These are phyloP conservation scores for Caenorhabditis afra DNA, from an alignment of 2,888 invertebrate species.

Conservation along the genomic window DNA sequence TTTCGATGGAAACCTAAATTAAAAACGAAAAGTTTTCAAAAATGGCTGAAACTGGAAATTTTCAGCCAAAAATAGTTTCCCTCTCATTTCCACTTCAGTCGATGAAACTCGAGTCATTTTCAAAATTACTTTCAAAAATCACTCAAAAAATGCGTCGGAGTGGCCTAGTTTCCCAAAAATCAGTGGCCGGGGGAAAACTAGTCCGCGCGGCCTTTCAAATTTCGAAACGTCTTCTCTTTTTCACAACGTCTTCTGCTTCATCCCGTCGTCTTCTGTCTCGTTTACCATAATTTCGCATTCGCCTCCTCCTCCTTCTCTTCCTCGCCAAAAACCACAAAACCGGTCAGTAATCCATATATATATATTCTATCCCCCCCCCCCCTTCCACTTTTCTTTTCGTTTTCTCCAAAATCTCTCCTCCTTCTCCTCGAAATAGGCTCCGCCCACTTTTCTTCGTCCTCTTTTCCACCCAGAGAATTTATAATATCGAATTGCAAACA, in stretches of 20 bases:
- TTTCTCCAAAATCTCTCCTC: constrained; percentile 50
- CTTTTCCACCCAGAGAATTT: neutral
- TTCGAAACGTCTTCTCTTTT: neutral
- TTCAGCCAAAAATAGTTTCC: too few species aligned
- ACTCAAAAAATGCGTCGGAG: too few species aligned
- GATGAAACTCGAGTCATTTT: too few species aligned
- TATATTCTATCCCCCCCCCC: constrained; percentile 3
- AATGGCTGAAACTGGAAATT: too few species aligned
- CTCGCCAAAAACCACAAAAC: constrained; percentile 48
- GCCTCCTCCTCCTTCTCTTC: constrained; percentile 22
- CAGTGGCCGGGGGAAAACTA: too few species aligned
- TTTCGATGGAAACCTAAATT: too few species aligned
- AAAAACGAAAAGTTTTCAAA: too few species aligned
- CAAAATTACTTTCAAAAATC: too few species aligned
- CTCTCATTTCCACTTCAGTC: too few species aligned
- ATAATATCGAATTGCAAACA: too few species aligned
- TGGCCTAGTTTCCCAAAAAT: too few species aligned
- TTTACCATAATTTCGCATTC: constrained; percentile 58
- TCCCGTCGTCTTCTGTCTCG: constrained; percentile 6
- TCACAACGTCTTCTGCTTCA: neutral
- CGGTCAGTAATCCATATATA: constrained; percentile 55
- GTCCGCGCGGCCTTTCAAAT: too few species aligned
- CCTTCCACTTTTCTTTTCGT: neutral
- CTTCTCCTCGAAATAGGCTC: constrained; percentile 1
- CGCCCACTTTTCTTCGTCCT: constrained; percentile 32